These are phyloP conservation scores for Columbina picui DNA, from an alignment of 2,113 vertebrate genomes.

Conservation along the genomic window DNA sequence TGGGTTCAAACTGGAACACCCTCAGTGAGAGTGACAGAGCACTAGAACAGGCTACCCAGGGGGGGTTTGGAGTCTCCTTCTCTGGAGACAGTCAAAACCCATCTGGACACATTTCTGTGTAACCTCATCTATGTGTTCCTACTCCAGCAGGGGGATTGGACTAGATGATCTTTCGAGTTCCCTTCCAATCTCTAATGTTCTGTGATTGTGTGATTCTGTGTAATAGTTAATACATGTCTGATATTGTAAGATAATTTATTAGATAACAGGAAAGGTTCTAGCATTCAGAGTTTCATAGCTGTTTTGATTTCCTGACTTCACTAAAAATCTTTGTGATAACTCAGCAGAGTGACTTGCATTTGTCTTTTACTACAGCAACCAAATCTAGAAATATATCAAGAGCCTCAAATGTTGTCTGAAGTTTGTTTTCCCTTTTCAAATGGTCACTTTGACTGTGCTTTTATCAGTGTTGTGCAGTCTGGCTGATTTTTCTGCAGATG, in stretches of 20 bases:
- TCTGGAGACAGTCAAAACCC: too few relatives aligned
- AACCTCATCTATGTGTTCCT: too few relatives aligned
- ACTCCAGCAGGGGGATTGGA: too few relatives aligned
- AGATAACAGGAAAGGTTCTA: background rate
- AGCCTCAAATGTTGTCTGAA: background rate
- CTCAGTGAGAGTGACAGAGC: too few relatives aligned
- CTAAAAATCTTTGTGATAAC: background rate
- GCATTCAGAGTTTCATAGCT: background rate
- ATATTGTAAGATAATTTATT: background rate
- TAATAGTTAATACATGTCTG: background rate
- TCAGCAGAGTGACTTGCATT: background rate
- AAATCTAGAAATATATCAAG: background rate
- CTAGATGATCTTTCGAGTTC: too few relatives aligned
- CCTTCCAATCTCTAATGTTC: too few relatives aligned
- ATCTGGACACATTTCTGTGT: too few relatives aligned
- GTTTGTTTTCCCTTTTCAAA: background rate
- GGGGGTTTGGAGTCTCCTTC: too few relatives aligned
- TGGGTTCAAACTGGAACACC: too few relatives aligned
- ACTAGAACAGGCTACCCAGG: too few relatives aligned
- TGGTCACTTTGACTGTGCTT: background rate
- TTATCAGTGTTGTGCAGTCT: accelerated
- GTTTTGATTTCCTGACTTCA: background rate
- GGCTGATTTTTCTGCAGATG: background rate
- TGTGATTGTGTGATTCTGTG: too few relatives aligned
- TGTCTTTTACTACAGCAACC: background rate